Percentiles rank a stretch among this genome's conserved stretches.
These are phyloP conservation scores for Mus minutoides DNA, from an alignment of 2,797 vertebrate genomes.

Conservation along the genomic window DNA sequence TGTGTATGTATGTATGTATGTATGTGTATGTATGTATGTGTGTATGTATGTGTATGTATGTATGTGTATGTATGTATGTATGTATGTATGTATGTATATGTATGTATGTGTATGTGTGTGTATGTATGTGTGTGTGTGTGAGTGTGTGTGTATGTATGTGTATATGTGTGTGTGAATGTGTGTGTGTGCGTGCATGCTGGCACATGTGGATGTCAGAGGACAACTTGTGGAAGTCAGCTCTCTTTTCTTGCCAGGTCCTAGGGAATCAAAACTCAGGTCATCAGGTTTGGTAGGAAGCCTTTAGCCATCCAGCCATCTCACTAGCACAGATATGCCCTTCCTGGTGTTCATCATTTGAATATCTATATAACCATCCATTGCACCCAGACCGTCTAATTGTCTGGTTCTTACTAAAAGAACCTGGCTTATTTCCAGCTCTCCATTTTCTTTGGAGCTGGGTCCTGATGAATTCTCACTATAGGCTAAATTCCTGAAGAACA, in stretches of 20 bases:
- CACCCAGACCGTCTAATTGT: neutral
- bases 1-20: neutral
- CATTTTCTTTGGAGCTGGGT: neutral
- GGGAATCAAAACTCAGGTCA: neutral
- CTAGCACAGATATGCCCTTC: neutral
- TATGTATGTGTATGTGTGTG: neutral
- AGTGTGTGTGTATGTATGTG: neutral
- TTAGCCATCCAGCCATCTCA: neutral
- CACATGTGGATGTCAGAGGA: neutral
- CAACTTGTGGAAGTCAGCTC: neutral
- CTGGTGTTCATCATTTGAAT: neutral
- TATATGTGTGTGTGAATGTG: neutral
- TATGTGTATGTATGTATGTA: neutral
- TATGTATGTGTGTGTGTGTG: neutral
- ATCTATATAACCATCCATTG: neutral
- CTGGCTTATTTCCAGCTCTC: conserved; percentile 37
- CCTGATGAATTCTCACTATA: neutral
- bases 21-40: neutral
- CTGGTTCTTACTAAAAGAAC: neutral
- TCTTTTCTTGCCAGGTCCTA: neutral
- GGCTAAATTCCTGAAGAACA: conserved; percentile 22
- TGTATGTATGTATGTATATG: too few species aligned
- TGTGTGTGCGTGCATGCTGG: fast-evolving
- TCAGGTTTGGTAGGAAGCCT: neutral
- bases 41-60: fast-evolving